phyloP scores from a whole-genome alignment of 2,888 invertebrate genomes.

The Lacanobia oleracea region DNA sequence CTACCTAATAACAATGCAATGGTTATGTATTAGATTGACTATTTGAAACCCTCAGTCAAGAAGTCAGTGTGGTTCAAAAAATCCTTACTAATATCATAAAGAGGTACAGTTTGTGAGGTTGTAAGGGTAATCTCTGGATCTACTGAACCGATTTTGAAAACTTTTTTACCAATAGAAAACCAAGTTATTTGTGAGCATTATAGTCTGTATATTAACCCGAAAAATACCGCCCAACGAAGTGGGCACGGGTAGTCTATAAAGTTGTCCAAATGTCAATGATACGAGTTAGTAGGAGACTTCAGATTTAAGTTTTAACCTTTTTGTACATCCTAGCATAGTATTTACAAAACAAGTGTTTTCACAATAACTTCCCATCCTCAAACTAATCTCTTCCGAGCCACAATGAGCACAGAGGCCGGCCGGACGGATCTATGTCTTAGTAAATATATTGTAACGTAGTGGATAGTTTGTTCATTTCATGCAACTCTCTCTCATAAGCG shows the following conservation, averaged over 20 bases:
- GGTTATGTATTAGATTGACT: no score
- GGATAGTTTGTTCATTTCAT: constrained; percentile 91
- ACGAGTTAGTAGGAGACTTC: neutral
- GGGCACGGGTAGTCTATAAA: neutral
- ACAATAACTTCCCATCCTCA: constrained; percentile 51
- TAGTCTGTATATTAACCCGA: no score
- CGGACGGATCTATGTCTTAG: constrained; percentile 51
- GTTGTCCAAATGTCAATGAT: neutral
- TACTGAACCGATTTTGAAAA: no score
- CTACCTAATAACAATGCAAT: no score
- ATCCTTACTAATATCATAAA: no score
- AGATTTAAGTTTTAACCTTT: neutral
- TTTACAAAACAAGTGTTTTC: neutral
- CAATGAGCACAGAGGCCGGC: constrained; percentile 23
- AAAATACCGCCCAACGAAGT: no score
- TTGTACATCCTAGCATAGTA: neutral
- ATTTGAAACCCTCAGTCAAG: no score
- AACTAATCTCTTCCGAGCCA: neutral
- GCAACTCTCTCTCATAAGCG: constrained; percentile 90
- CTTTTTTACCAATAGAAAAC: no score
- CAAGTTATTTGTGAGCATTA: no score
- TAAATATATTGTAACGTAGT: constrained; percentile 81
- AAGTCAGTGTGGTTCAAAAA: no score
- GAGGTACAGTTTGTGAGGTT: no score
- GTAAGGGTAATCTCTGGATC: no score